Conservation (phyloP, 2,888 invertebrate species). For the Encarsia formosa region DNA sequence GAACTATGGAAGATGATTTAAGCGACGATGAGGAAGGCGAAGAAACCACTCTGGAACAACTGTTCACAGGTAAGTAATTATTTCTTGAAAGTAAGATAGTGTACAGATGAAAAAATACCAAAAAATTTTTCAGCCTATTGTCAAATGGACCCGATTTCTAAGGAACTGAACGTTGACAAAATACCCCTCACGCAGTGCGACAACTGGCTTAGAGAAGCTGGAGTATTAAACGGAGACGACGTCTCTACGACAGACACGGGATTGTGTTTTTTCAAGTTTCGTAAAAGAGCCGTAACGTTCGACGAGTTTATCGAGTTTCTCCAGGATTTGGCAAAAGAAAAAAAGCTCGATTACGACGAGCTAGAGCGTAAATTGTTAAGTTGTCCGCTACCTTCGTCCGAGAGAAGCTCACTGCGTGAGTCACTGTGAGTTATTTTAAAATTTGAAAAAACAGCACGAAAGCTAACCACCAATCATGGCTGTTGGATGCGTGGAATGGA, state of each 20-base stretch:
- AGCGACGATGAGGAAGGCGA: background rate
- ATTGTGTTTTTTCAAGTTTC: conserved; percentile 41
- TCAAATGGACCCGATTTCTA: conserved; percentile 36
- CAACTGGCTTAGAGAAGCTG: conserved; percentile 37
- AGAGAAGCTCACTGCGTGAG: too few relatives aligned
- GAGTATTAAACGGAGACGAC: conserved; percentile 37
- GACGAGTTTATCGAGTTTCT: conserved; percentile 37
- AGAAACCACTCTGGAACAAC: conserved; percentile 4
- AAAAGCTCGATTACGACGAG: conserved; percentile 32
- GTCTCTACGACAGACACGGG: conserved; percentile 41
- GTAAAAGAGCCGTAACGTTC: conserved; percentile 38
- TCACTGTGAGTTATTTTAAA: too few relatives aligned
- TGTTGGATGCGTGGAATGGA: too few relatives aligned
- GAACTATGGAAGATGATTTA: too few relatives aligned
- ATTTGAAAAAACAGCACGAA: too few relatives aligned
- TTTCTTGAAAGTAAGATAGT: too few relatives aligned
- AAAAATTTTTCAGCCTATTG: conserved; percentile 35
- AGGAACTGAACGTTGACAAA: conserved; percentile 27
- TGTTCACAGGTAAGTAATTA: conserved; percentile 19
- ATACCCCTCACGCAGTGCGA: conserved; percentile 41
- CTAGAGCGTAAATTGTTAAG: conserved; percentile 36
- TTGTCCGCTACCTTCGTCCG: too few relatives aligned
- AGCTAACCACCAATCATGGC: too few relatives aligned
- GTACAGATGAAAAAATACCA: background rate
- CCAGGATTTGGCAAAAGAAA: conserved; percentile 32